Conservation (phyloP, 1,140 invertebrate genomes). For the Plodia interpunctella region DNA sequence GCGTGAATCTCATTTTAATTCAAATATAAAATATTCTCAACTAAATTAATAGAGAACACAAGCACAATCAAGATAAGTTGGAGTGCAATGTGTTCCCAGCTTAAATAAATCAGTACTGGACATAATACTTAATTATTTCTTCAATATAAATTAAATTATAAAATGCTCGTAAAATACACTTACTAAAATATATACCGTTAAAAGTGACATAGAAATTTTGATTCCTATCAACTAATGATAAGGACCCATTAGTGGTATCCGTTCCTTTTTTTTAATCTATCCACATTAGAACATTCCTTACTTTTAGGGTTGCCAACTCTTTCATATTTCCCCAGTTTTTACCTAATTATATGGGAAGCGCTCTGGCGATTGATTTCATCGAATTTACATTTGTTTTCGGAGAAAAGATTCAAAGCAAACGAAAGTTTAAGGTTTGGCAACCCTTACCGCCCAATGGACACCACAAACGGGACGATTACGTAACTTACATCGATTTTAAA, state of each 20-base stretch:
- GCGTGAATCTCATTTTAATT: conserved; percentile 17
- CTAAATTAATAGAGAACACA: conserved; percentile 43
- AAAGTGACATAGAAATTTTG: conserved; percentile 74
- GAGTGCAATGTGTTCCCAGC: conserved; percentile 50
- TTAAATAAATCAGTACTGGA: conserved; percentile 70
- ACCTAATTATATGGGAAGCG: too few relatives aligned
- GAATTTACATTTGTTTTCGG: too few relatives aligned
- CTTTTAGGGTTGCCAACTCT: too few relatives aligned
- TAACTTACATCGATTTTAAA: conserved; percentile 67
- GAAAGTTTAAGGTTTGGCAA: conserved; percentile 6
- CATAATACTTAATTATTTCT: conserved; percentile 58
- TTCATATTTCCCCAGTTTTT: too few relatives aligned
- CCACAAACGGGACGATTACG: conserved; percentile 42
- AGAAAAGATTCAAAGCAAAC: too few relatives aligned
- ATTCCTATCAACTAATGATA: conserved; percentile 64
- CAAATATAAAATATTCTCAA: conserved; percentile 31
- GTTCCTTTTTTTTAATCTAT: too few relatives aligned
- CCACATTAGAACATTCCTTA: too few relatives aligned
- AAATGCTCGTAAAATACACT: conserved; percentile 73
- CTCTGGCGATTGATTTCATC: too few relatives aligned
- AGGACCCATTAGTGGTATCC: conserved; percentile 23
- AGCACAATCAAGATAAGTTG: conserved; percentile 34
- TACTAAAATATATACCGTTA: conserved; percentile 64
- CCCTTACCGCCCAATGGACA: conserved; percentile 23
- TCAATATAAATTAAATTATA: conserved; percentile 66